phyloP scores from a whole-genome alignment of 2,797 vertebrate species.

The Helarctos malayanus region DNA sequence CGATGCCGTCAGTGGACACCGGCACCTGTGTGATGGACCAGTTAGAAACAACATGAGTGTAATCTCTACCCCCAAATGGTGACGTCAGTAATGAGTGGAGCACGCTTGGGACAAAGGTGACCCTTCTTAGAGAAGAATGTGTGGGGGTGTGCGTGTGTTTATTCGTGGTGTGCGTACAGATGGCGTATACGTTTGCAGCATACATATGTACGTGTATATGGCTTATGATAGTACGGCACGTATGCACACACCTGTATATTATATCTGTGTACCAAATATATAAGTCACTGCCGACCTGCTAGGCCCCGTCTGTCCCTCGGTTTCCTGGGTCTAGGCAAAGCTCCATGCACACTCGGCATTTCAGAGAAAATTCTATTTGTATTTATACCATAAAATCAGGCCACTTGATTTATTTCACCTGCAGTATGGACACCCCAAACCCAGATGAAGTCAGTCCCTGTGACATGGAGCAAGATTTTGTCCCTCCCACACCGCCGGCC shows the following conservation, averaged over 20 bases:
- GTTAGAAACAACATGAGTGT: rapidly evolving
- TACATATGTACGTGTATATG: rapidly evolving
- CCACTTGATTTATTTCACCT: rapidly evolving
- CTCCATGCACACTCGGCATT: rapidly evolving
- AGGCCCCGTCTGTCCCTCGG: rapidly evolving
- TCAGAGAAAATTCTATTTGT: not conserved
- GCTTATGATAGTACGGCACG: rapidly evolving
- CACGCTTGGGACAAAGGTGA: not conserved
- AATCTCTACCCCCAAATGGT: not conserved
- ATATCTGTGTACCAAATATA: rapidly evolving
- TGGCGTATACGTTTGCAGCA: rapidly evolving
- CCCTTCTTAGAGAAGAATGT: not conserved
- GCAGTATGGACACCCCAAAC: rapidly evolving
- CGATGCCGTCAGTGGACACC: not conserved
- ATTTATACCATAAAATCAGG: rapidly evolving
- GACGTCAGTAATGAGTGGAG: not conserved
- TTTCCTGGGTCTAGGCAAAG: not conserved
- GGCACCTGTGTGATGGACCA: not conserved
- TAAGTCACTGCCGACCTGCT: not conserved
- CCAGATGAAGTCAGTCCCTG: rapidly evolving
- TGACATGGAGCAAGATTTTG: rapidly evolving
- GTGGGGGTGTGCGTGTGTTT: rapidly evolving
- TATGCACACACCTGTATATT: rapidly evolving
- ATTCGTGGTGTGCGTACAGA: rapidly evolving
- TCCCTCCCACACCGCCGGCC: rapidly evolving